Percentiles rank a stretch among this genome's conserved stretches.
phyloP scores from a whole-genome alignment of 2,888 invertebrate species.

The Idaea dimidiata region DNA sequence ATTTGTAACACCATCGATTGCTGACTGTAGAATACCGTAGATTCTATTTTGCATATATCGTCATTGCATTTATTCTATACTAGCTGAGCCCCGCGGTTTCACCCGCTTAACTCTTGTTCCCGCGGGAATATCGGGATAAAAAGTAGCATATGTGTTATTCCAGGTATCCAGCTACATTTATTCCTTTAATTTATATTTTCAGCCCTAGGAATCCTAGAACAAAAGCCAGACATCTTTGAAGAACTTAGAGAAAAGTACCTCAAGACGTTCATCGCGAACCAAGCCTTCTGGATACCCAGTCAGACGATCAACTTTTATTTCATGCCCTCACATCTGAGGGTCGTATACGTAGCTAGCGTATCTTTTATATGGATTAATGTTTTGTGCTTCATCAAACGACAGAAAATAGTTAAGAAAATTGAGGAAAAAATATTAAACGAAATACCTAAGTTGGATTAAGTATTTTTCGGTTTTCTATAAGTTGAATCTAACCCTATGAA shows the following conservation, averaged over 20 bases:
- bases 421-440: background rate
- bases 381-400: constrained; percentile 89
- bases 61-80: no score
- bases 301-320: constrained; percentile 89
- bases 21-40: no score
- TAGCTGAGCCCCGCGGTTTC: no score
- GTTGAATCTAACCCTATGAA: background rate
- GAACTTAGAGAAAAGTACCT: constrained; percentile 87
- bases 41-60: no score
- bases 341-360: constrained; percentile 88
- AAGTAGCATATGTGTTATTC: no score
- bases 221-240: constrained; percentile 84
- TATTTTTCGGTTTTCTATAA: background rate
- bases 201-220: constrained; percentile 89
- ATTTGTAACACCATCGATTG: no score
- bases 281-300: constrained; percentile 91
- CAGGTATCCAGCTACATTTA: no score
- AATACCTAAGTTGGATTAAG: background rate
- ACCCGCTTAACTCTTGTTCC: no score
- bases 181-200: constrained; percentile 34
- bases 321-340: constrained; percentile 86
- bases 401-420: constrained; percentile 39
- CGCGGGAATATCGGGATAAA: no score
- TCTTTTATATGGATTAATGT: constrained; percentile 93
- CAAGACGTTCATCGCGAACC: constrained; percentile 87